phyloP scores from a whole-genome alignment of 2,113 vertebrate species.

The Channa argus region DNA sequence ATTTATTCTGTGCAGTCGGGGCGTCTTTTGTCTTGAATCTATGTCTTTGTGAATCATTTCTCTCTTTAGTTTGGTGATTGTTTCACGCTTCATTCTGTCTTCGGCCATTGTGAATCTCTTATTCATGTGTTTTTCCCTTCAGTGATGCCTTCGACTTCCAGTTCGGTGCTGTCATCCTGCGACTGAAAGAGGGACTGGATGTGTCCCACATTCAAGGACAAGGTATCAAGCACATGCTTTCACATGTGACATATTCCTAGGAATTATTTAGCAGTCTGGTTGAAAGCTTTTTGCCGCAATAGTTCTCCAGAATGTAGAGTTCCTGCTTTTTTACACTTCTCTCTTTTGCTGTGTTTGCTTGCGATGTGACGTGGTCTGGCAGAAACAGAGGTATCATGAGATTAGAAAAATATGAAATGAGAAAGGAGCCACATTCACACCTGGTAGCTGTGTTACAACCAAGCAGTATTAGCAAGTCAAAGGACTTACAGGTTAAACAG shows the following conservation, averaged over 20 bases:
- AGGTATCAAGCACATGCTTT: conserved; percentile 84
- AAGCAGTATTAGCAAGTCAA: too few species aligned
- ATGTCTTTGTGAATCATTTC: neutral
- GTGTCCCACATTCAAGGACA: conserved; percentile 97
- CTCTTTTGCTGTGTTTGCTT: too few species aligned
- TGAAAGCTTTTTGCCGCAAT: too few species aligned
- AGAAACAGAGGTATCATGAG: too few species aligned
- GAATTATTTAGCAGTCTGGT: too few species aligned
- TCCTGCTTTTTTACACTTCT: too few species aligned
- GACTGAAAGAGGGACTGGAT: conserved; percentile 94
- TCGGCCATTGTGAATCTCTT: neutral
- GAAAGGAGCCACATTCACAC: too few species aligned
- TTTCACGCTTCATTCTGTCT: neutral
- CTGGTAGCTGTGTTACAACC: too few species aligned
- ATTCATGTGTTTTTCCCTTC: conserved; percentile 22
- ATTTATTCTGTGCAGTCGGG: neutral
- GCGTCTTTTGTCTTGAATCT: neutral
- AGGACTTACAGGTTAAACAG: too few species aligned
- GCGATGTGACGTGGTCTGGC: too few species aligned
- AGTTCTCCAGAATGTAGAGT: too few species aligned
- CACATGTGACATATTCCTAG: neutral
- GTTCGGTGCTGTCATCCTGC: conserved; percentile 93
- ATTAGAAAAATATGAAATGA: too few species aligned
- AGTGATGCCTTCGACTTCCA: conserved; percentile 98
- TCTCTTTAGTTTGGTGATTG: conserved; percentile 10